These are phyloP conservation scores for Solenopsis invicta DNA, from an alignment of 1,140 invertebrate species.

Conservation along the genomic window DNA sequence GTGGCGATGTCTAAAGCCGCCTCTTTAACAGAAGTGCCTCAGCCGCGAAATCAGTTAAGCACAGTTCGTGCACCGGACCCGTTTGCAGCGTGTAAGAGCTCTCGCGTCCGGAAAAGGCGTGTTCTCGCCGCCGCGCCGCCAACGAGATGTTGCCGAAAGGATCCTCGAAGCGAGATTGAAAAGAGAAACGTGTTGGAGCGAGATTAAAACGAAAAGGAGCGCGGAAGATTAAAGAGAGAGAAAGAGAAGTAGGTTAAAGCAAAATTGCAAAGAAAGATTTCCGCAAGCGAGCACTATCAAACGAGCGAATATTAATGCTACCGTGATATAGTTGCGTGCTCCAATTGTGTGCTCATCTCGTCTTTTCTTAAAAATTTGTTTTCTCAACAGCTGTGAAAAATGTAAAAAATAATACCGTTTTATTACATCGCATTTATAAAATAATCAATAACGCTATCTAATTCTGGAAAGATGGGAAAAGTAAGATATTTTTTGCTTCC, in stretches of 20 bases:
- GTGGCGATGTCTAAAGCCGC: neutral
- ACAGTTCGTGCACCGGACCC: conserved; percentile 34
- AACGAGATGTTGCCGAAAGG: conserved; percentile 29
- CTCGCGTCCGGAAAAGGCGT: conserved; percentile 35
- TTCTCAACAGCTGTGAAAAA: neutral
- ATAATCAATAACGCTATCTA: neutral
- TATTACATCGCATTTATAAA: neutral
- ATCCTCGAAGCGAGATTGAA: conserved; percentile 18
- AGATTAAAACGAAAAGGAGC: conserved; percentile 27
- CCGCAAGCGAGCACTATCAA: neutral
- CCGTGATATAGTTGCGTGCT: neutral
- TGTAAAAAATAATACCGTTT: neutral
- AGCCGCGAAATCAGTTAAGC: conserved; percentile 58
- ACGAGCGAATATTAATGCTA: neutral
- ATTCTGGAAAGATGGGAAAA: neutral
- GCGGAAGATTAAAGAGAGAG: neutral
- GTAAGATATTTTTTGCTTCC: neutral
- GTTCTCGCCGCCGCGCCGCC: conserved; percentile 5
- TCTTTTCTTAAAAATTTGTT: neutral
- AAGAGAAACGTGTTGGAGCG: conserved; percentile 14
- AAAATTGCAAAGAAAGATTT: neutral
- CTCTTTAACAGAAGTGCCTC: conserved; percentile 49
- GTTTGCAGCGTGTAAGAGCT: conserved; percentile 47
- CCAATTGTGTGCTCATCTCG: neutral
- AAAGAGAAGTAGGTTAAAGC: neutral